Base-by-base conservation (phyloP, 2,888 invertebrate species). In the Callimorpha dominula region DNA sequence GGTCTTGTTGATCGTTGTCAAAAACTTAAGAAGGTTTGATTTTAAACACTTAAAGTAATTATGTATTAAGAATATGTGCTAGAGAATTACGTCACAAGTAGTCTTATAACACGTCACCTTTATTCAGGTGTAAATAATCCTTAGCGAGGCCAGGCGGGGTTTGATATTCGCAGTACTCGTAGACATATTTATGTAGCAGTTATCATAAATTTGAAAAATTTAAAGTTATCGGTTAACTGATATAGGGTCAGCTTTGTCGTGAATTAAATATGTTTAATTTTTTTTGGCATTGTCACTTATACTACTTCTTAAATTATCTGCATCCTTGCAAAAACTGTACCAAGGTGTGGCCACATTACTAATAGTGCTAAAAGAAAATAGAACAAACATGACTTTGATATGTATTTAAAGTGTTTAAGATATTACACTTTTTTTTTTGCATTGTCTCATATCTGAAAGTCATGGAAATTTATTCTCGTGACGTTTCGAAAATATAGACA, bases 71-170 rank as follows among this genome's bases (percentile, higher is more conserved):
- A 31, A 31, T 2, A 31, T 31, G 31, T 31, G 31, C 31, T 31
- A 46, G 17, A 46, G 46, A 60, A 60, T 60, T 50, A 68, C 17
- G 67, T 60, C 31, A 68, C 54, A 46, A 68, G 46, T 57, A 43
- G 49, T 68, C 68, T 60, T 60, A 60, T 68, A 49, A 68, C 31
- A 46, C 68, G 60, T 46, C 15, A 60, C 31, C 60, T 46, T 31
- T 60, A 60, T 43, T 68, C 60, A 49, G 68, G 68, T 68, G 68
- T 68, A 60, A 49, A 68, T 68, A 68, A 68, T 60, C 68, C 20
- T 17, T 46, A 31, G 31, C 20, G 60, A 68, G 60, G 68, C 49
- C 68, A 68, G n/a, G 11, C 31, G 49, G 1, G 1, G 52, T 60
- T 60, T 31, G 57, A n/a, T n/a, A 57, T 57, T 57, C 20, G 60